Conservation (phyloP, 2,113 vertebrate genomes). For the Elaphurus davidianus region DNA sequence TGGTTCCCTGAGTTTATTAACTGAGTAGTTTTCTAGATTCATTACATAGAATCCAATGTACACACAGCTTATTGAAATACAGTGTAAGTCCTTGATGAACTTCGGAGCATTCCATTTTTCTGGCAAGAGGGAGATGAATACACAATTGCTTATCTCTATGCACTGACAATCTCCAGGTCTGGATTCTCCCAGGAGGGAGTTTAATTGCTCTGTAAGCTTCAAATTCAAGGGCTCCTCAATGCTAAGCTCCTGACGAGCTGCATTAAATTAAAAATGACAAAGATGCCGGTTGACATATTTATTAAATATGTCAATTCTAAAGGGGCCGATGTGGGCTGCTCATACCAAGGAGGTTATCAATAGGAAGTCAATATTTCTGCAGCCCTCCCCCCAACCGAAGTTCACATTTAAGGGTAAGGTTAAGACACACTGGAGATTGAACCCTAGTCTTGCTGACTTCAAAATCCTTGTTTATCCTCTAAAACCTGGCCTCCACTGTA, state of each 20-base stretch:
- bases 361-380: background rate
- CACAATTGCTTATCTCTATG: constrained; percentile 81
- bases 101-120: constrained; percentile 78
- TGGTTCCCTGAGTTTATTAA: constrained; percentile 72
- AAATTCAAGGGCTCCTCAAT: constrained; percentile 81
- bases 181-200: constrained; percentile 76
- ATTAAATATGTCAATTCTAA: constrained; percentile 77
- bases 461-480: background rate
- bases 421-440: background rate
- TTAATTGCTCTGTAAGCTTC: constrained; percentile 85
- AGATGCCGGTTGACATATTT: constrained; percentile 80
- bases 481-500: background rate
- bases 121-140: constrained; percentile 74
- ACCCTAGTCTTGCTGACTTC: background rate
- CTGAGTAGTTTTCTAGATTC: constrained; percentile 77
- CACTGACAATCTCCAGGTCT: constrained; percentile 75
- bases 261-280: constrained; percentile 75
- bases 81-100: constrained; percentile 79
- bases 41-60: constrained; percentile 76
- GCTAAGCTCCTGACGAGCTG: constrained; percentile 76
- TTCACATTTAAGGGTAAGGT: background rate
- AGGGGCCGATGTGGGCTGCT: constrained; percentile 51
- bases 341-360: background rate
- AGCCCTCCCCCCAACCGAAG: background rate
- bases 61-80: constrained; percentile 77